A percentile compares a stretch with the other conserved stretches of the same genome.
phyloP scores from a whole-genome alignment of 2,113 vertebrate species.

The Hippocampus comes region DNA sequence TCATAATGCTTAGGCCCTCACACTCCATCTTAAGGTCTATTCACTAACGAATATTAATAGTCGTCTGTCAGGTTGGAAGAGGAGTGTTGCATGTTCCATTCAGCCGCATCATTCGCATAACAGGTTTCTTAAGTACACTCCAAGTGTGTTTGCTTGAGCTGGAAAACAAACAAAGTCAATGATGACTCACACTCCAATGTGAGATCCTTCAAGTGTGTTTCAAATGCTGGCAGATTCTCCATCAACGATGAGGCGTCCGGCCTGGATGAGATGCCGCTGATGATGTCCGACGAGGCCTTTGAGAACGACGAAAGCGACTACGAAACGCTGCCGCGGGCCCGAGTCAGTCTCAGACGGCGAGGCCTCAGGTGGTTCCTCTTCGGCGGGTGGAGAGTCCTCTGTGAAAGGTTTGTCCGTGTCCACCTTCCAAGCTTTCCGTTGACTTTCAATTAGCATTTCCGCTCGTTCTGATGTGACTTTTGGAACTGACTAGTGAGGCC shows the following conservation, averaged over 20 bases:
- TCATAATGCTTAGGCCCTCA: no score
- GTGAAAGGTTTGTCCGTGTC: slow-evolving; percentile 75
- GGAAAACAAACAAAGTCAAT: neutral
- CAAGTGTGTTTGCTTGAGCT: neutral
- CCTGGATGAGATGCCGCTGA: slow-evolving; percentile 97
- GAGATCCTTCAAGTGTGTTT: neutral
- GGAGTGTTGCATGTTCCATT: neutral
- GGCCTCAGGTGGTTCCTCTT: slow-evolving; percentile 88
- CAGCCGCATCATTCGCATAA: neutral
- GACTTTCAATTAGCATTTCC: neutral
- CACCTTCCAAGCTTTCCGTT: neutral
- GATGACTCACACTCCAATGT: neutral
- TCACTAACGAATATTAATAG: no score
- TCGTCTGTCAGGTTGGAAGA: no score
- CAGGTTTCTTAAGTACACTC: neutral
- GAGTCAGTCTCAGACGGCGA: slow-evolving; percentile 73
- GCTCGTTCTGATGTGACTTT: neutral
- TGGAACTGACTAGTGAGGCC: no score
- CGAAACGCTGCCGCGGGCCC: slow-evolving; percentile 88
- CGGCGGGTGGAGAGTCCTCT: slow-evolving; percentile 91
- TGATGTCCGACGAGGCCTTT: slow-evolving; percentile 99
- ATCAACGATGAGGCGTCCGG: slow-evolving; percentile 88
- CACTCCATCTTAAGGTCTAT: no score
- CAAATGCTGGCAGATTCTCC: slow-evolving; percentile 76
- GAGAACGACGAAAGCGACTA: slow-evolving; percentile 97